Conservation (phyloP, 2,888 invertebrate genomes). For the Platycheirus albimanus region DNA sequence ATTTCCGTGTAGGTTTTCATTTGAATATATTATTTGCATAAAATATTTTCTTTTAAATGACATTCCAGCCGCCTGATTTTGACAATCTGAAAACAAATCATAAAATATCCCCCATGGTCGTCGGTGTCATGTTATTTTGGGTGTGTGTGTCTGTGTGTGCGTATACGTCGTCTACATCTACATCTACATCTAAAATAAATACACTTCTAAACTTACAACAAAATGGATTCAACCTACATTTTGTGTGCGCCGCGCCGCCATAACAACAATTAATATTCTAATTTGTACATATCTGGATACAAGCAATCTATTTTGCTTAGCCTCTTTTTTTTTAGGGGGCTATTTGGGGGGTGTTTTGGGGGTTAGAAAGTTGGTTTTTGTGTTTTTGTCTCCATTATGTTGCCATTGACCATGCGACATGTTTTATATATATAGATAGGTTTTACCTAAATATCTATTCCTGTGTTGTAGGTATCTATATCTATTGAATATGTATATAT, state of each 20-base stretch:
- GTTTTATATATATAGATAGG: constrained; percentile 52
- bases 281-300: constrained; percentile 71
- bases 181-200: neutral
- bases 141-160: constrained; percentile 14
- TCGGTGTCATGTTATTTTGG: neutral
- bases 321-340: constrained; percentile 23
- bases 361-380: constrained; percentile 41
- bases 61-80: constrained; percentile 79
- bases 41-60: constrained; percentile 55
- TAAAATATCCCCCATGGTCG: constrained; percentile 77
- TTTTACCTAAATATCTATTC: constrained; percentile 10
- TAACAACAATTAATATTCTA: constrained; percentile 75
- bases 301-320: constrained; percentile 71
- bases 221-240: constrained; percentile 74
- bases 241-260: constrained; percentile 73
- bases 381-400: constrained; percentile 69
- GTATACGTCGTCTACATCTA: constrained; percentile 34
- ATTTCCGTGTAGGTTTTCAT: constrained; percentile 3
- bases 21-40: constrained; percentile 58
- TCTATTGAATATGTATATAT: too few relatives aligned
- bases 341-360: neutral
- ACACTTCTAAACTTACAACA: constrained; percentile 51
- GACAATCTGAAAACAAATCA: constrained; percentile 82
- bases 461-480: constrained; percentile 10
- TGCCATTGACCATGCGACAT: constrained; percentile 74